Conservation (phyloP, 2,113 vertebrate species). For the Siphamia tubifer region DNA sequence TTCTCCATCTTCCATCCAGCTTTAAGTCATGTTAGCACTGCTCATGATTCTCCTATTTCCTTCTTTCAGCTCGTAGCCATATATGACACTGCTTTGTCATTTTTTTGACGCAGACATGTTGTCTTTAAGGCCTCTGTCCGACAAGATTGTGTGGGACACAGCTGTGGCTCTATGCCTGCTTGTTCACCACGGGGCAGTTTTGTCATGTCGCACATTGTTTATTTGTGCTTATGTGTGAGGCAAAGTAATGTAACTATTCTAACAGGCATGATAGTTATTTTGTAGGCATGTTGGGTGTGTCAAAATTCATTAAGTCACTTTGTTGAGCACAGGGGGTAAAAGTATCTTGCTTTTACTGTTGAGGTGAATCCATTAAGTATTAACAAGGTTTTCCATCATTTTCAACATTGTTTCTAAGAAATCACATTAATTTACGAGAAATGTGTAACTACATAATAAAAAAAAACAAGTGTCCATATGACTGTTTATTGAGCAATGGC, state of each 20-base stretch:
- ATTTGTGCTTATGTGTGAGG: slow-evolving; percentile 36
- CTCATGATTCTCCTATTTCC: slow-evolving; percentile 20
- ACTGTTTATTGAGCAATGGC: too few species aligned
- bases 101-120: slow-evolving; percentile 60
- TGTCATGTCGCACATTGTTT: slow-evolving; percentile 40
- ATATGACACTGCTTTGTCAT: slow-evolving; percentile 55
- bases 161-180: slow-evolving; percentile 56
- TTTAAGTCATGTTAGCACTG: slow-evolving; percentile 26
- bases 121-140: slow-evolving; percentile 48
- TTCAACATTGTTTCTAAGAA: too few species aligned
- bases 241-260: slow-evolving; percentile 20
- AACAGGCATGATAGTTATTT: slow-evolving; percentile 51
- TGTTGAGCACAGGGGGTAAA: not conserved
- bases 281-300: slow-evolving; percentile 70
- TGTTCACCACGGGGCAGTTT: slow-evolving; percentile 51
- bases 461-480: too few species aligned
- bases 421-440: too few species aligned
- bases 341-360: slow-evolving; percentile 15
- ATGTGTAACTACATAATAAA: too few species aligned
- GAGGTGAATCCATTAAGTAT: not conserved
- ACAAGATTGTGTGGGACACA: slow-evolving; percentile 48
- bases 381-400: not conserved
- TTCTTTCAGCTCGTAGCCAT: slow-evolving; percentile 32
- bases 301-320: slow-evolving; percentile 52
- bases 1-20: not conserved